A percentile compares a stretch with the other conserved stretches of the same genome.
phyloP scores from a whole-genome alignment of 2,888 invertebrate species.

The Galerucella nymphaeae region DNA sequence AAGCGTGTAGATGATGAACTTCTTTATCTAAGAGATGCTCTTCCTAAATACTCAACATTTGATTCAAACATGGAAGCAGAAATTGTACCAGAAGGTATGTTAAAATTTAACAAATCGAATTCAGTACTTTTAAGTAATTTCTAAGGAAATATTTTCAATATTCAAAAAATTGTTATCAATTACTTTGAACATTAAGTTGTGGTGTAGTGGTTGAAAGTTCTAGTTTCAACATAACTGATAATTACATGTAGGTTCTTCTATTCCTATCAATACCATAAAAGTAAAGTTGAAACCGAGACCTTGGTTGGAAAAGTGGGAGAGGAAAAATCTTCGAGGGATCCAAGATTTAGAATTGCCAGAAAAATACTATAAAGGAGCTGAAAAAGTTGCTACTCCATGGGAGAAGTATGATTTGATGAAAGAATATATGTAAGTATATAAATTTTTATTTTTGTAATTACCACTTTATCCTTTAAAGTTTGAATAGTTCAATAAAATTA shows the following conservation, averaged over 20 bases:
- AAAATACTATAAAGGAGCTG: slow-evolving; percentile 65
- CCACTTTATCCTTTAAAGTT: too few species aligned
- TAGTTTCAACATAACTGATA: background rate
- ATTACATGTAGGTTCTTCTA: slow-evolving; percentile 50
- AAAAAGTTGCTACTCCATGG: slow-evolving; percentile 77
- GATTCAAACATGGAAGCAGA: slow-evolving; percentile 92
- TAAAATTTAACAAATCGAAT: too few species aligned
- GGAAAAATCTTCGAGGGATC: slow-evolving; percentile 80
- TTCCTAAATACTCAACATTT: slow-evolving; percentile 92
- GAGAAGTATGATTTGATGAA: slow-evolving; percentile 95
- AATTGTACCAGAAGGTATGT: slow-evolving; percentile 76
- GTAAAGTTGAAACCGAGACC: slow-evolving; percentile 83
- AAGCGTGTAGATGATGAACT: slow-evolving; percentile 92
- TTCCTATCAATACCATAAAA: slow-evolving; percentile 65
- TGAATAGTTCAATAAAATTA: too few species aligned
- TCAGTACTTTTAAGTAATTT: too few species aligned
- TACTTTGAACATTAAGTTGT: too few species aligned
- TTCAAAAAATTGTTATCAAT: too few species aligned
- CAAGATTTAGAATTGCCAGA: slow-evolving; percentile 60
- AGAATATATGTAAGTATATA: slow-evolving; percentile 76
- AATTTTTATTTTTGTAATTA: slow-evolving; percentile 9
- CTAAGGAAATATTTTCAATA: too few species aligned
- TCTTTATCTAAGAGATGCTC: slow-evolving; percentile 88
- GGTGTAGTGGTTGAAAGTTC: too few species aligned
- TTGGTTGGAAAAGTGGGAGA: slow-evolving; percentile 93